phyloP scores from a whole-genome alignment of 1,140 invertebrate species.

The Reticulitermes speratus region DNA sequence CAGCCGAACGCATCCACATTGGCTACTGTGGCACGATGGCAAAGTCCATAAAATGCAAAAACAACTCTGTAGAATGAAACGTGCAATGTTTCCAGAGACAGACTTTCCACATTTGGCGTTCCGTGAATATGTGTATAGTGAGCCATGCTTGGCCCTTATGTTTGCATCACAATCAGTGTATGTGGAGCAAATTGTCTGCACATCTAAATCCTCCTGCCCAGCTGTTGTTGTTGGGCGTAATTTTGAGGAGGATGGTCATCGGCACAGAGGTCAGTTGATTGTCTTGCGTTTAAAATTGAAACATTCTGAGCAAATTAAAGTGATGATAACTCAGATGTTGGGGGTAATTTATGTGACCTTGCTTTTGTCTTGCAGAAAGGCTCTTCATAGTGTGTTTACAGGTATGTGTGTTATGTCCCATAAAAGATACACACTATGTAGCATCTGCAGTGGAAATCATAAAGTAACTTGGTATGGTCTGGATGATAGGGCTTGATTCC shows the following conservation, averaged over 20 bases:
- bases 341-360: too few relatives aligned
- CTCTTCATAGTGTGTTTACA: too few relatives aligned
- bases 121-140: background rate
- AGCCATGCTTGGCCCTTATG: slow-evolving; percentile 1
- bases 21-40: background rate
- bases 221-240: background rate
- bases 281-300: too few relatives aligned
- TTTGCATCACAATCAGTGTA: background rate
- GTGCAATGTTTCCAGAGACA: background rate
- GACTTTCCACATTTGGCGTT: background rate
- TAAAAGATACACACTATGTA: too few relatives aligned
- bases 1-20: background rate
- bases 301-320: too few relatives aligned
- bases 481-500: too few relatives aligned
- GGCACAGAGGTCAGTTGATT: background rate
- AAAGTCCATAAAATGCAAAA: background rate
- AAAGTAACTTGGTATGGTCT: too few relatives aligned
- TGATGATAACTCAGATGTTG: too few relatives aligned
- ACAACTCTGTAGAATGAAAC: background rate
- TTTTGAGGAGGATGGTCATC: background rate
- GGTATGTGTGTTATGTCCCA: too few relatives aligned
- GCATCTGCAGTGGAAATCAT: too few relatives aligned
- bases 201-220: slow-evolving; percentile 8
- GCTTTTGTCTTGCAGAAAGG: too few relatives aligned
- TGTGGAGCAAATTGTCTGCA: background rate